Percentiles rank a stretch among this genome's conserved stretches.
These are phyloP conservation scores for Urophycis tenuis DNA, from an alignment of 2,797 vertebrate species.

Conservation along the genomic window DNA sequence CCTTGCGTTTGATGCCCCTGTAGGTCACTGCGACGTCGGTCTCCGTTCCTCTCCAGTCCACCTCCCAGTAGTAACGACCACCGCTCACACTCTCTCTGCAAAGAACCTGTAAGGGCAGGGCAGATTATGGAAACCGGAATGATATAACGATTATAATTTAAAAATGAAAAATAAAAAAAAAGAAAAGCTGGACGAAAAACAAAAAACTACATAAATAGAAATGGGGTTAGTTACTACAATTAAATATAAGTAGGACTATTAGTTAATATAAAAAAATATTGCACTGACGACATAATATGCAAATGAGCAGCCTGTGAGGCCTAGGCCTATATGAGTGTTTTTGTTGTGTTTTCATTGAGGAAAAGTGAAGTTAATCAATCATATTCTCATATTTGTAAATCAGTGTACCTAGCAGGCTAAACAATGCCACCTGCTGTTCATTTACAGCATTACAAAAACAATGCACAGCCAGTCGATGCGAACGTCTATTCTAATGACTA, in stretches of 20 bases:
- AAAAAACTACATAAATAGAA: not conserved
- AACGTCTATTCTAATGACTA: not conserved
- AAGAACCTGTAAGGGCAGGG: conserved; percentile 51
- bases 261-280: not conserved
- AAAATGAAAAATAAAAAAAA: too few species aligned
- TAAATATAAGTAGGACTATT: not conserved
- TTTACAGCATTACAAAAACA: not conserved
- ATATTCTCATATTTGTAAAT: not conserved
- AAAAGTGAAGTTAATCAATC: not conserved
- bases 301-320: too few species aligned
- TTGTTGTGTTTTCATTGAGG: not conserved
- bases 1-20: conserved; percentile 67
- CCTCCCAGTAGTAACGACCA: conserved; percentile 72
- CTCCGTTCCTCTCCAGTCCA: conserved; percentile 71
- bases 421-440: not conserved
- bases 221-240: not conserved
- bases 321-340: not conserved
- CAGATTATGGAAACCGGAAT: not conserved
- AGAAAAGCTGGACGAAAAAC: too few species aligned
- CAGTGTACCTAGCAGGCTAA: not conserved
- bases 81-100: conserved; percentile 63
- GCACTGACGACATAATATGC: not conserved
- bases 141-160: too few species aligned
- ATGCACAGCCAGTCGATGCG: not conserved
- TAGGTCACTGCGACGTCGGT: conserved; percentile 67